phyloP scores from a whole-genome alignment of 2,113 vertebrate species.

The Polypterus senegalus region DNA sequence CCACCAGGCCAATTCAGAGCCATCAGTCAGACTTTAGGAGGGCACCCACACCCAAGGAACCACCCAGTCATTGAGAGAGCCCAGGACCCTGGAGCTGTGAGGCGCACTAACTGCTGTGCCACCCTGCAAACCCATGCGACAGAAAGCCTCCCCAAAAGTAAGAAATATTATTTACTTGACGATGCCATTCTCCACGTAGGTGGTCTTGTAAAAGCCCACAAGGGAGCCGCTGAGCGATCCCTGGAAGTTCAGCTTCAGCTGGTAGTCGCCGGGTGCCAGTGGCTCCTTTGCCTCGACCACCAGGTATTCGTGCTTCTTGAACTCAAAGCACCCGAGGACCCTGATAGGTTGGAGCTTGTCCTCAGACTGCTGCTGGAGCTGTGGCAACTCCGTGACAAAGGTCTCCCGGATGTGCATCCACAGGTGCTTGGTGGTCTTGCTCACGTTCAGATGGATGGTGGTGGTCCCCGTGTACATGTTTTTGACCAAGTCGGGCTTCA shows the following conservation, averaged over 20 bases:
- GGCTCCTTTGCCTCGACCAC: conserved; percentile 56
- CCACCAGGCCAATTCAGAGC: too few species aligned
- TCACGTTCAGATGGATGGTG: conserved; percentile 48
- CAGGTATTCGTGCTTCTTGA: conserved; percentile 63
- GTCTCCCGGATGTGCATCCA: conserved; percentile 88
- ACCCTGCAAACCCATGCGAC: too few species aligned
- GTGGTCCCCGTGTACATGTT: conserved; percentile 71
- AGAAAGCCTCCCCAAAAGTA: conserved; percentile 7
- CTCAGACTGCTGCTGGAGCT: conserved; percentile 26
- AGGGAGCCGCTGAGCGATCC: conserved; percentile 80
- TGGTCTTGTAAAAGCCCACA: conserved; percentile 87
- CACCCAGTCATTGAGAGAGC: too few species aligned
- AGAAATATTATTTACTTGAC: conserved; percentile 57
- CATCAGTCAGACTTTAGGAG: too few species aligned
- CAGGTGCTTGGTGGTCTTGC: conserved; percentile 40
- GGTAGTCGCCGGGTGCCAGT: conserved; percentile 37
- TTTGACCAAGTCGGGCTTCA: conserved; percentile 57
- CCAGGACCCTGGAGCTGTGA: too few species aligned
- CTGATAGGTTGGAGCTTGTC: conserved; percentile 21
- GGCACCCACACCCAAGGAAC: too few species aligned
- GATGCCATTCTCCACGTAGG: conserved; percentile 56
- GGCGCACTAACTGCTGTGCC: too few species aligned
- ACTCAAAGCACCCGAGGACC: conserved; percentile 68
- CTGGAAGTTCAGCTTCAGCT: conserved; percentile 71
- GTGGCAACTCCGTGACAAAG: conserved; percentile 52